Evolutionary conservation across 2,113 vertebrate species (phyloP).

Genomic region (Spheniscus mendiculus): DNA sequence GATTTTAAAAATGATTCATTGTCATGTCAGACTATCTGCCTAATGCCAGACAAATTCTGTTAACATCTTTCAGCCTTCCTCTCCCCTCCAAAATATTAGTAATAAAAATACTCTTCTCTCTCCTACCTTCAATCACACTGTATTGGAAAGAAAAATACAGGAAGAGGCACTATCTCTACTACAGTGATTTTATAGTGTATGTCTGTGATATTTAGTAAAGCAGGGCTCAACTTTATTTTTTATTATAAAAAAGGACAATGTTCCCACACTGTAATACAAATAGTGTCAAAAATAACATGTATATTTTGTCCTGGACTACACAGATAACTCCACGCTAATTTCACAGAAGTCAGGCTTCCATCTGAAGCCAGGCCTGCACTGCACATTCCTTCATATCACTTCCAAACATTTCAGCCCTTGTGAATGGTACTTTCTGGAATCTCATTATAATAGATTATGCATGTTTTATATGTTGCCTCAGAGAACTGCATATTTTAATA

Average conservation of each 20-base stretch:
- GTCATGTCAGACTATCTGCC: not conserved
- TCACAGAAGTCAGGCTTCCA: not conserved
- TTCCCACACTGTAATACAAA: not conserved
- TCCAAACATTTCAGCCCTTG: not conserved
- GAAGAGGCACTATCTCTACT: not conserved
- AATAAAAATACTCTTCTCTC: not conserved
- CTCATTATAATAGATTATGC: conserved; percentile 19
- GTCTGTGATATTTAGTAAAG: not conserved
- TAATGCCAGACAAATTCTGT: not conserved
- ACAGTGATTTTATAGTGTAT: not conserved
- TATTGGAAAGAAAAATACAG: not conserved
- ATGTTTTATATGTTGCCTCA: conserved; percentile 28
- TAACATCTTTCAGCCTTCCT: not conserved
- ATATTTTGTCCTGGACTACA: not conserved
- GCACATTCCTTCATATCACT: not conserved
- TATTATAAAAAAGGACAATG: not conserved
- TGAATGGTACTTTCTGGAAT: not conserved
- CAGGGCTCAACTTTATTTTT: not conserved
- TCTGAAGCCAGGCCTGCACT: not conserved
- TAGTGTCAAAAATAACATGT: not conserved
- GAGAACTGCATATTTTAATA: conserved; percentile 55
- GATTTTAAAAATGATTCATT: not conserved
- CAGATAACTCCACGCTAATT: not conserved
- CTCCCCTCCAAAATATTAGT: not conserved
- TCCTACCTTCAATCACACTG: not conserved